Evolutionary conservation across 2,113 vertebrate genomes (phyloP), one percentile per base, ranked within the genome.

Genomic region (Edolisoma coerulescens): DNA sequence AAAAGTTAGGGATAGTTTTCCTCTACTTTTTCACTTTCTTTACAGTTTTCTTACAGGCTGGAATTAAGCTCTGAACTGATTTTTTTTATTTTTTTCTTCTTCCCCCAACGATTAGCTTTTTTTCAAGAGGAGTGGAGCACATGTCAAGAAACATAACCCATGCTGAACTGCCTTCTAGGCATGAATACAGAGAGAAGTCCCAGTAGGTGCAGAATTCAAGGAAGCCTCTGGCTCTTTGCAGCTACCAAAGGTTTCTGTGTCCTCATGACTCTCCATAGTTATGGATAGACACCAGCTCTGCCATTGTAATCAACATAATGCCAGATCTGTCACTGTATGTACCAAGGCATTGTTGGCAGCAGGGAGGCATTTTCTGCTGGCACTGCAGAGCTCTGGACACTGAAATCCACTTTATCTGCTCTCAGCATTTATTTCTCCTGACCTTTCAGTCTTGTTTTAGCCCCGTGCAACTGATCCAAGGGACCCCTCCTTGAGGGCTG

Each of bases 231-330:
- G 12, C 84, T 91, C 28, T 87, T 68, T 73, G 41, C 73, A 73
- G 28, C 69, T 76, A 30, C 81, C 54, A 23, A 30, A 27, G 7
- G 30, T 75, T 90, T 90, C 41, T 49, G 32, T 64, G 61, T 45
- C 1, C 1, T 92, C 37, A 1, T 5, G 7, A 76, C 50, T 70
- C 60, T 41, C 4, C 30, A 4, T 3, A 54, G 68, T 37, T 50
- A 13, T 5, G n/a, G 65, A 27, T 3, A 39, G 50, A 39, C 74
- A 41, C 13, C 23, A 57, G 28, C 27, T 82, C 67, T 71, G 47
- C 74, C 52, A 1, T 20, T 1, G 0, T 54, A 12, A 32, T 50
- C 26, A 33, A 0, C 1, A 1, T 20, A n/a, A 15, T 3, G 11
- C 56, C 28, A 39, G 3, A 47, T 49, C 47, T 81, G 5, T 44